Evolutionary conservation across 2,888 invertebrate species (phyloP).

Genomic region (Hirtodrosophila confusa): DNA sequence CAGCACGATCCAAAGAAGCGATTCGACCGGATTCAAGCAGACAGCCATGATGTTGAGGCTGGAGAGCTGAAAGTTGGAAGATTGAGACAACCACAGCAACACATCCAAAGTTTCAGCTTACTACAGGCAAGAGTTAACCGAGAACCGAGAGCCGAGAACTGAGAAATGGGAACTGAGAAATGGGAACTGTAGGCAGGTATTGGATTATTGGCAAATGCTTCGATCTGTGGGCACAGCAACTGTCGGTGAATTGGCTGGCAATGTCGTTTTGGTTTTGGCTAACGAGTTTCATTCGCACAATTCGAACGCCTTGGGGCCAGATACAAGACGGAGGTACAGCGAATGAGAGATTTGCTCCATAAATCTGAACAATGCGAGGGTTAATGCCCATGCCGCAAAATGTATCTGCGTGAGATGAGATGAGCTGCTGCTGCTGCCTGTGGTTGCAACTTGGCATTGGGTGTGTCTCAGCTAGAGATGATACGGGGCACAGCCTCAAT

Average conservation of each 20-base stretch:
- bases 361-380: constrained; percentile 69
- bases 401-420: constrained; percentile 64
- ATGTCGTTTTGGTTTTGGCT: constrained; percentile 34
- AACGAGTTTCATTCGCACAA: constrained; percentile 79
- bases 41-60: constrained; percentile 22
- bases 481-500: too few species aligned
- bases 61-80: constrained; percentile 41
- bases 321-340: constrained; percentile 3
- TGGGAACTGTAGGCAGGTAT: constrained; percentile 22
- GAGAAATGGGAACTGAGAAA: constrained; percentile 4
- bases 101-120: constrained; percentile 56
- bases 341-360: constrained; percentile 68
- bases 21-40: constrained; percentile 66
- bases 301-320: constrained; percentile 54
- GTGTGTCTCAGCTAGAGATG: constrained; percentile 32
- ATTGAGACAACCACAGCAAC: constrained; percentile 49
- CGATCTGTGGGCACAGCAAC: too few species aligned
- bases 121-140: constrained; percentile 14
- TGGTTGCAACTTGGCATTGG: constrained; percentile 35
- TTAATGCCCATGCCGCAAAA: constrained; percentile 60
- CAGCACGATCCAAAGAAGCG: constrained; percentile 49
- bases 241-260: too few species aligned
- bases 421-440: constrained; percentile 8
- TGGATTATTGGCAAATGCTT: constrained; percentile 53
- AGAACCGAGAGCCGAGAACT: constrained; percentile 5